Evolutionary conservation across 2,113 vertebrate genomes (phyloP).

Genomic region (Pangasianodon hypophthalmus): DNA sequence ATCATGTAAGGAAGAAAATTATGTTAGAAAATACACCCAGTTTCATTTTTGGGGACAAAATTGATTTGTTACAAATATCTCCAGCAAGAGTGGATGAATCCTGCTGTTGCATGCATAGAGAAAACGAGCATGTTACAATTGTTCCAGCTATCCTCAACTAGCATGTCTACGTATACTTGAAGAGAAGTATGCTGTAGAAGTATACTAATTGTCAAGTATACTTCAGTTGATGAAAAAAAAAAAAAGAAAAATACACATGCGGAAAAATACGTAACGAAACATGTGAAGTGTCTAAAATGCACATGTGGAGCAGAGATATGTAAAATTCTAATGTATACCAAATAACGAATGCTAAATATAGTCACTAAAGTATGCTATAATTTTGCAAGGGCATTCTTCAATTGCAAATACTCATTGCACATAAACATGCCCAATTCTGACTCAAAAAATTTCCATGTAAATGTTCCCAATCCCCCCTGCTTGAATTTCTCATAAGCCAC

Average conservation of each 20-base stretch:
- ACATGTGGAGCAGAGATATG: not conserved
- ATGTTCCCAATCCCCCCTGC: not conserved
- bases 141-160: not conserved
- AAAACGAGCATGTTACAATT: not conserved
- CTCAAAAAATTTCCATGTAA: slow-evolving; percentile 20
- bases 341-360: not conserved
- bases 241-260: not conserved
- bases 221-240: not conserved
- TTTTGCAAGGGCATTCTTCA: not conserved
- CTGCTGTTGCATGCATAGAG: not conserved
- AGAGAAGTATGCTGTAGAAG: not conserved
- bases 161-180: not conserved
- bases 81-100: not conserved
- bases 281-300: not conserved
- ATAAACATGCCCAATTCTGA: slow-evolving; percentile 20
- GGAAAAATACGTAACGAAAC: not conserved
- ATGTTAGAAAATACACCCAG: not conserved
- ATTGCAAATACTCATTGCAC: not conserved
- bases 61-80: not conserved
- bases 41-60: not conserved
- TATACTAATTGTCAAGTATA: not conserved
- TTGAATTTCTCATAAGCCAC: not conserved
- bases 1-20: not conserved
- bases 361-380: not conserved
- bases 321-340: not conserved